These are phyloP conservation scores for Dolomedes plantarius DNA, from an alignment of 2,888 invertebrate species.

Conservation along the genomic window DNA sequence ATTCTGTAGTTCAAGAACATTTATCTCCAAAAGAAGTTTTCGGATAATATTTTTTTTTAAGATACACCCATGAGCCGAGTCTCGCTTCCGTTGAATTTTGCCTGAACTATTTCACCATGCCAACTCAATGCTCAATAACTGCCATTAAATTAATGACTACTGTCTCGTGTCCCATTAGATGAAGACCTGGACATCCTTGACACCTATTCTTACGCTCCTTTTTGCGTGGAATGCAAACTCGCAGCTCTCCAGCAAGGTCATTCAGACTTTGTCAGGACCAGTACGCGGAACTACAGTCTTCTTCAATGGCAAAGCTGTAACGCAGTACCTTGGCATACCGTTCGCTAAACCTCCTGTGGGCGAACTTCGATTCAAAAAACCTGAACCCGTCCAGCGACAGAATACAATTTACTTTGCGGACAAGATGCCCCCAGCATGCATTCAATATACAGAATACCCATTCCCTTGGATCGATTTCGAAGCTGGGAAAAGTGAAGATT, in stretches of 20 bases:
- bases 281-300: background rate
- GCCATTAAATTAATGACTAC: too few species aligned
- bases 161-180: too few species aligned
- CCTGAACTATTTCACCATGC: too few species aligned
- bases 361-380: constrained; percentile 23
- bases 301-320: background rate
- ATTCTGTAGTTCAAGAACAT: too few species aligned
- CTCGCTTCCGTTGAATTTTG: too few species aligned
- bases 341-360: constrained; percentile 45
- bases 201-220: background rate
- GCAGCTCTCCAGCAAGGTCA: background rate
- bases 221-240: background rate
- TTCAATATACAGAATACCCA: constrained; percentile 10
- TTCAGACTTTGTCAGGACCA: background rate
- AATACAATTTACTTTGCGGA: background rate
- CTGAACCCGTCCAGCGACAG: background rate
- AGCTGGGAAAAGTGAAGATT: constrained; percentile 50
- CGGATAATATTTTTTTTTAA: too few species aligned
- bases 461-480: constrained; percentile 10
- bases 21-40: too few species aligned
- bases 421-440: constrained; percentile 22
- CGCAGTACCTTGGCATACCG: constrained; percentile 34
- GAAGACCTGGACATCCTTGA: background rate
- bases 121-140: too few species aligned
- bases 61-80: too few species aligned